Conservation (phyloP, 2,797 vertebrate genomes). For the Crenuchus spilurus region DNA sequence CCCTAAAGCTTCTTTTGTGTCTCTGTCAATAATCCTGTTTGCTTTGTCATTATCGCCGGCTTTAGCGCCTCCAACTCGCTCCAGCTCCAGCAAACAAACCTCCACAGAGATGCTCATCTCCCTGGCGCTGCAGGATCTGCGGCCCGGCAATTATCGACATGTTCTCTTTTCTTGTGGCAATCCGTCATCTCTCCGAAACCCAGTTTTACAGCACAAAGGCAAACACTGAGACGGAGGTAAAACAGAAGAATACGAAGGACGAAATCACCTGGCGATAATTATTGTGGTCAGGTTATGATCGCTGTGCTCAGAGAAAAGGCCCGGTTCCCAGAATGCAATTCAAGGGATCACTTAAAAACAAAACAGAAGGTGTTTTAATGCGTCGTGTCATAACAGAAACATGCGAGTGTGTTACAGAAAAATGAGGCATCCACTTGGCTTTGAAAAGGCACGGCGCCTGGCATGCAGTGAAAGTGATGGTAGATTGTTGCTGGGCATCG, state of each 20-base stretch:
- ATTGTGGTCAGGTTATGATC: constrained; percentile 1
- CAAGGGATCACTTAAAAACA: not conserved
- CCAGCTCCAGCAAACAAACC: constrained; percentile 75
- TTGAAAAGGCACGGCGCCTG: too few species aligned
- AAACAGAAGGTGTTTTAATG: not conserved
- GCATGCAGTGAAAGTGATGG: too few species aligned
- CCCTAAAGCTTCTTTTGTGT: constrained; percentile 85
- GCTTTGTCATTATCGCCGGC: constrained; percentile 77
- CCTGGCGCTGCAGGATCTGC: constrained; percentile 72
- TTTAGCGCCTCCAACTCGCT: constrained; percentile 75
- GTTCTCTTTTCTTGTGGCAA: constrained; percentile 68
- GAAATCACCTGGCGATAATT: constrained; percentile 22
- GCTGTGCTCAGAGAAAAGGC: constrained; percentile 11
- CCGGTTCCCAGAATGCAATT: constrained; percentile 25
- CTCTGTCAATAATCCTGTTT: constrained; percentile 84
- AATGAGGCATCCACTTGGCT: not conserved
- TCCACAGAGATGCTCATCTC: constrained; percentile 73
- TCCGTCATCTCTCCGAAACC: constrained; percentile 56
- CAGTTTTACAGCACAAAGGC: constrained; percentile 68
- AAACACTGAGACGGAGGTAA: constrained; percentile 64
- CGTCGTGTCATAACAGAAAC: constrained; percentile 5
- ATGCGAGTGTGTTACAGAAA: constrained; percentile 16
- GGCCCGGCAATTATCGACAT: constrained; percentile 75
- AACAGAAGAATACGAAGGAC: constrained; percentile 21
- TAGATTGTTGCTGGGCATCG: constrained; percentile 36